phyloP scores from a whole-genome alignment of 1,140 invertebrate genomes.

The Atta texana region DNA sequence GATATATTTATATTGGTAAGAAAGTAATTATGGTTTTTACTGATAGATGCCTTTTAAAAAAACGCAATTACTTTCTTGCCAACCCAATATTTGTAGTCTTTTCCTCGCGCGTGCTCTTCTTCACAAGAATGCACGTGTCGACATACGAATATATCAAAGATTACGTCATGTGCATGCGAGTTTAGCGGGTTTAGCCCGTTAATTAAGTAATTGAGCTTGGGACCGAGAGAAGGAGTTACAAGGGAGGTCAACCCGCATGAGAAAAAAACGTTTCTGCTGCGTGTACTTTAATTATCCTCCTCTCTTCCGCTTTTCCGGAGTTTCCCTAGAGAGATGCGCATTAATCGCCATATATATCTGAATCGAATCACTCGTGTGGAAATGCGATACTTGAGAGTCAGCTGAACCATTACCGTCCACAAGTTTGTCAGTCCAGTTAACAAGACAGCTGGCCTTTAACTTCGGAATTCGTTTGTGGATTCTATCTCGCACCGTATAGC shows the following conservation, averaged over 20 bases:
- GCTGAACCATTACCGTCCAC: conserved; percentile 8
- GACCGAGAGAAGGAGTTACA: not conserved
- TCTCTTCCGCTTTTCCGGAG: conserved; percentile 24
- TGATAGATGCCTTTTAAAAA: no score
- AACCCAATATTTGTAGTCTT: no score
- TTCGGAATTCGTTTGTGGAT: not conserved
- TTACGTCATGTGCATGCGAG: conserved; percentile 71
- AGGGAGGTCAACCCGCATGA: conserved; percentile 74
- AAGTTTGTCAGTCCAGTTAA: conserved; percentile 9
- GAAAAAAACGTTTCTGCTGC: conserved; percentile 62
- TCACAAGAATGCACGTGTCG: not conserved
- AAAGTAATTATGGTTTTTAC: no score
- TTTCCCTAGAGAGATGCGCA: conserved; percentile 38
- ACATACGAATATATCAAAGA: conserved; percentile 51
- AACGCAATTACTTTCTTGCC: no score
- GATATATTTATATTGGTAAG: no score
- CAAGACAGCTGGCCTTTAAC: conserved; percentile 12
- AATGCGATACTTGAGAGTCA: conserved; percentile 17
- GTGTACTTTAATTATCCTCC: not conserved
- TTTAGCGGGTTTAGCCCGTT: conserved; percentile 69
- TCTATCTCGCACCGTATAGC: conserved; percentile 10
- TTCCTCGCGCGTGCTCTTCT: not conserved
- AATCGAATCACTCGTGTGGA: conserved; percentile 49
- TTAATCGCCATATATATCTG: conserved; percentile 69
- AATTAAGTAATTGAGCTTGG: conserved; percentile 77